A percentile compares a stretch with the other conserved stretches of the same genome.
These are phyloP conservation scores for Oscheius myriophilus DNA, from an alignment of 2,888 invertebrate species.

Conservation along the genomic window DNA sequence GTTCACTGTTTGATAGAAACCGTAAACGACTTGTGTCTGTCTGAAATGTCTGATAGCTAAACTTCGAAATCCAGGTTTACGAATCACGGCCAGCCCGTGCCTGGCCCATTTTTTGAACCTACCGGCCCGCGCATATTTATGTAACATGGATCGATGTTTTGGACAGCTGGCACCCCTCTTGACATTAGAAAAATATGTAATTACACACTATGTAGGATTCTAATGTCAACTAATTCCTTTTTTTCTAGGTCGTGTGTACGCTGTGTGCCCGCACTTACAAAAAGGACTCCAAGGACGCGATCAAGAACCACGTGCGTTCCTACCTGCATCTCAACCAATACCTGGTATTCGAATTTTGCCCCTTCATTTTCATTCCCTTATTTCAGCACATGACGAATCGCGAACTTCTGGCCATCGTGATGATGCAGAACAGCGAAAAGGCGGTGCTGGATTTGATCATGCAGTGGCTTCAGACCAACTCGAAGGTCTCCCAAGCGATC, in stretches of 20 bases:
- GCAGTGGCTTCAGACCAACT: constrained; percentile 30
- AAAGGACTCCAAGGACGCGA: constrained; percentile 15
- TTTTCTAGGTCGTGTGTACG: constrained; percentile 40
- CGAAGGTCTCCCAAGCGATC: neutral
- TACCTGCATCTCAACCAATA: constrained; percentile 45
- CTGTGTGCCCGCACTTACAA: constrained; percentile 42
- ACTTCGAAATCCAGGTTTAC: too few relatives aligned
- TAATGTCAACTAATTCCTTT: neutral
- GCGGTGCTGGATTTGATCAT: constrained; percentile 34
- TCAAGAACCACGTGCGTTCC: constrained; percentile 42
- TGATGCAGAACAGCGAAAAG: constrained; percentile 6
- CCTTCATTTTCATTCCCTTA: neutral
- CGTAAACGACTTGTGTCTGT: too few relatives aligned
- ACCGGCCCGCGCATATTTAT: too few relatives aligned
- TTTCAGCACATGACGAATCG: constrained; percentile 10
- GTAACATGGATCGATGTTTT: too few relatives aligned
- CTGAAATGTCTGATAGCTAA: too few relatives aligned
- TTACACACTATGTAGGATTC: too few relatives aligned
- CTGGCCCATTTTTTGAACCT: too few relatives aligned
- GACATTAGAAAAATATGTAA: too few relatives aligned
- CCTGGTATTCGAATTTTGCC: constrained; percentile 35
- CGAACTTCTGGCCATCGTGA: constrained; percentile 10
- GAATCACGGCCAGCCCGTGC: too few relatives aligned
- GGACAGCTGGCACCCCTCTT: too few relatives aligned
- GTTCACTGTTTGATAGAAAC: too few relatives aligned